Percentiles rank a stretch among this genome's conserved stretches.
Conservation (phyloP, 2,113 vertebrate genomes). For the Cathartes aura region DNA sequence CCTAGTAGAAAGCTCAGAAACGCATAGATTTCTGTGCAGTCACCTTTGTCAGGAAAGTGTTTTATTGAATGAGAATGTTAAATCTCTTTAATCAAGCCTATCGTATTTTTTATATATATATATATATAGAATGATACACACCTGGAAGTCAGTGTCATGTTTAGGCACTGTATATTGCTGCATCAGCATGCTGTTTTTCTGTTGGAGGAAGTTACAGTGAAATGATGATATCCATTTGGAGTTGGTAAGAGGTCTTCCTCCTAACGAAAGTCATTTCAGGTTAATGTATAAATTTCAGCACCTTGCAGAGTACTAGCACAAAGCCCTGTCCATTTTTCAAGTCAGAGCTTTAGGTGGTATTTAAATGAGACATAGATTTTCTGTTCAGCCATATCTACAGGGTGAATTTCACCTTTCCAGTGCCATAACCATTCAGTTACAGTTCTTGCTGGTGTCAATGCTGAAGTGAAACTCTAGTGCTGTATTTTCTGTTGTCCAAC, state of each 20-base stretch:
- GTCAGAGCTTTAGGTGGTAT: not conserved
- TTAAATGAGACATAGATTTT: not conserved
- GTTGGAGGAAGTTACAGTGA: not conserved
- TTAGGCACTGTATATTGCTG: not conserved
- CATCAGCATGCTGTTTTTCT: not conserved
- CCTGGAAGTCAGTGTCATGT: not conserved
- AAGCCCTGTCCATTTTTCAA: not conserved
- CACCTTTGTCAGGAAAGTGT: not conserved
- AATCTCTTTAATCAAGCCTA: not conserved
- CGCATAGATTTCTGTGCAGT: not conserved
- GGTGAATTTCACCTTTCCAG: not conserved
- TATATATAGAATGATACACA: no score
- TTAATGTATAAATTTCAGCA: not conserved
- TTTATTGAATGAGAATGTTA: not conserved
- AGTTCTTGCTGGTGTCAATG: not conserved
- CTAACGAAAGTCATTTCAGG: not conserved
- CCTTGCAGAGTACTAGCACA: not conserved
- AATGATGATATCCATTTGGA: not conserved
- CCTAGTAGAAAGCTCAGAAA: not conserved
- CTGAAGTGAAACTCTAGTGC: not conserved
- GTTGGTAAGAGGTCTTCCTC: not conserved
- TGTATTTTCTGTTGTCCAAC: not conserved
- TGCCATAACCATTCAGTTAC: not conserved
- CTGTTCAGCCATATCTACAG: not conserved
- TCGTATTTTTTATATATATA: not conserved